phyloP scores from a whole-genome alignment of 2,888 invertebrate genomes.

The Iselma pallidipennis region DNA sequence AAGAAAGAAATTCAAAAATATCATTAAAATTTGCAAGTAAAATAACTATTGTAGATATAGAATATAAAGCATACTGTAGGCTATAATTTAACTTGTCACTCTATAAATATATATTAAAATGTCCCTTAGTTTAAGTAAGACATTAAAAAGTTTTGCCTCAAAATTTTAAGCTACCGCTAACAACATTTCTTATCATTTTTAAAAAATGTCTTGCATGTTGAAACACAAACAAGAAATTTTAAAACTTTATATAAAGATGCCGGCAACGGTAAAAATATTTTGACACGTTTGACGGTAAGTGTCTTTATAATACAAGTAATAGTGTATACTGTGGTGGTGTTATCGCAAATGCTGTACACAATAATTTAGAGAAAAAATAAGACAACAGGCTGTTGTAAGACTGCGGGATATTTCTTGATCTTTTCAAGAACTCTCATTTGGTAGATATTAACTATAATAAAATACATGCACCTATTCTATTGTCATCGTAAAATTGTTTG shows the following conservation, averaged over 20 bases:
- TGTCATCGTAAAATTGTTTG: conserved; percentile 3
- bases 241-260: background rate
- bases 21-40: too few species aligned
- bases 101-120: background rate
- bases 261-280: conserved; percentile 6
- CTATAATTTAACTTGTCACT: background rate
- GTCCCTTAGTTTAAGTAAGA: background rate
- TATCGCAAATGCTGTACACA: background rate
- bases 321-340: conserved; percentile 14
- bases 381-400: background rate
- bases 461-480: background rate
- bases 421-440: too few species aligned
- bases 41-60: too few species aligned
- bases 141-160: background rate
- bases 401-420: background rate
- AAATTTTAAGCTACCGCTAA: background rate
- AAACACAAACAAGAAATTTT: background rate
- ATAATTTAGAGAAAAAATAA: background rate
- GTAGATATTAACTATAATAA: background rate
- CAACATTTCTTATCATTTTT: background rate
- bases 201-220: conserved; percentile 1
- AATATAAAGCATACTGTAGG: background rate
- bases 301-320: conserved; percentile 9
- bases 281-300: conserved; percentile 7
- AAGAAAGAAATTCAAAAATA: background rate